Evolutionary conservation across 1,140 invertebrate species (phyloP).

Genomic region (Drosophila pruinosa): DNA sequence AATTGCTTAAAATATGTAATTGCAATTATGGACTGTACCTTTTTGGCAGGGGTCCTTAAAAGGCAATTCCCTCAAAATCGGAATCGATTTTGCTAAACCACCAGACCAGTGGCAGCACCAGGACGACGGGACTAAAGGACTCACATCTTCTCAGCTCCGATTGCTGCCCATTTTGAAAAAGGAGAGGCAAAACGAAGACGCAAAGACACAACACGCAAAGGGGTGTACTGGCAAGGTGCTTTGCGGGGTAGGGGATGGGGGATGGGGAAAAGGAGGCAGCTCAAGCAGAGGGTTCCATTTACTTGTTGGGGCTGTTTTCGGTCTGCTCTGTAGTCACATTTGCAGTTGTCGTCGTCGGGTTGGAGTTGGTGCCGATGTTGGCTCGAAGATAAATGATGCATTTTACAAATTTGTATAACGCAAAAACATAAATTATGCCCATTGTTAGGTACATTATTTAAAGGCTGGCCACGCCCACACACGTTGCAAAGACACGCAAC

Average conservation of each 20-base stretch:
- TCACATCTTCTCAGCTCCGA: conserved; percentile 2
- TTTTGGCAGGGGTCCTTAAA: conserved; percentile 9
- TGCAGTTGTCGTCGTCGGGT: background rate
- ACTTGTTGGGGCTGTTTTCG: conserved; percentile 13
- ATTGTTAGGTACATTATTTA: conserved; percentile 47
- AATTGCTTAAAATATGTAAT: background rate
- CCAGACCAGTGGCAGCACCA: background rate
- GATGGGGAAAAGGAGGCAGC: background rate
- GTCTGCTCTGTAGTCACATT: background rate
- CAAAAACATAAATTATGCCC: conserved; percentile 71
- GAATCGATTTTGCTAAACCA: conserved; percentile 54
- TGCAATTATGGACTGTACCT: conserved; percentile 10
- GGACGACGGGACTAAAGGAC: too few species aligned
- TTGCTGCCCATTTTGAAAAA: conserved; percentile 6
- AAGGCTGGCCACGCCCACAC: conserved; percentile 23
- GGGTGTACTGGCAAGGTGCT: conserved; percentile 33
- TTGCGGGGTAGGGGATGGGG: background rate
- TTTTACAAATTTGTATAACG: conserved; percentile 76
- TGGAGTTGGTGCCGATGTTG: conserved; percentile 28
- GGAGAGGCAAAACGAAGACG: conserved; percentile 1
- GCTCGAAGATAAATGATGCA: conserved; percentile 72
- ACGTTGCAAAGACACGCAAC: background rate
- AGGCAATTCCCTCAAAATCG: conserved; percentile 54
- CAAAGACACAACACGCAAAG: conserved; percentile 47
- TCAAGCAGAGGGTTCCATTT: conserved; percentile 9